These are phyloP conservation scores for Patella caerulea DNA, from an alignment of 2,888 invertebrate species.

Conservation along the genomic window DNA sequence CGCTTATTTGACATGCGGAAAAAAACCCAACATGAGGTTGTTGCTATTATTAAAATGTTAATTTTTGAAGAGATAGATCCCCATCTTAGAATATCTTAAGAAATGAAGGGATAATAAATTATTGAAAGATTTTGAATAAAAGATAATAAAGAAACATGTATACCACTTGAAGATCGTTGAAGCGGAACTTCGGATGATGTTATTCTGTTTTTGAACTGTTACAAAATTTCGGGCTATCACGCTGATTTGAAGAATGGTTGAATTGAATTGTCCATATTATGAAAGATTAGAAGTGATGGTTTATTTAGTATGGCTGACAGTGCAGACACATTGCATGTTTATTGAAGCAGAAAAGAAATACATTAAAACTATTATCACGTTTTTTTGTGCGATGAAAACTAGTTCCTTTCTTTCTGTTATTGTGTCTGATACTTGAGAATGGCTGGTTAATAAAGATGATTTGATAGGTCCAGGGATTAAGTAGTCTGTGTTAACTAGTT, in stretches of 20 bases:
- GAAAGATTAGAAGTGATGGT: not conserved
- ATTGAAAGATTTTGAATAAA: too few species aligned
- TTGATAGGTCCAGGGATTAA: too few species aligned
- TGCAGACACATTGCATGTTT: constrained; percentile 1
- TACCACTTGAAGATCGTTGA: not conserved
- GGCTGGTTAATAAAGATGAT: too few species aligned
- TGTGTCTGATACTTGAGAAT: not conserved
- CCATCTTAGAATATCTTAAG: too few species aligned
- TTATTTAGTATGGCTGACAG: not conserved
- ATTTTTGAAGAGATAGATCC: too few species aligned
- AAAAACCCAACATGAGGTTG: too few species aligned
- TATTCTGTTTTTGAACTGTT: constrained; percentile 3
- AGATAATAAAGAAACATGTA: too few species aligned
- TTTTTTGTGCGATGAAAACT: too few species aligned
- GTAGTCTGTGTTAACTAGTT: too few species aligned
- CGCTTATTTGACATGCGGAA: too few species aligned
- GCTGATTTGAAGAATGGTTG: not conserved
- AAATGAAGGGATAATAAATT: too few species aligned
- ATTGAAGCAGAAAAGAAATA: not conserved
- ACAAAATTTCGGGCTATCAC: constrained; percentile 2
- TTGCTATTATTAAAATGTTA: too few species aligned
- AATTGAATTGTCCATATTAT: not conserved
- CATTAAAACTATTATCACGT: not conserved
- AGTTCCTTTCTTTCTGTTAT: not conserved
- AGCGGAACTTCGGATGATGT: not conserved